These are phyloP conservation scores for Procavia capensis DNA, from an alignment of 2,113 vertebrate genomes.

Conservation along the genomic window DNA sequence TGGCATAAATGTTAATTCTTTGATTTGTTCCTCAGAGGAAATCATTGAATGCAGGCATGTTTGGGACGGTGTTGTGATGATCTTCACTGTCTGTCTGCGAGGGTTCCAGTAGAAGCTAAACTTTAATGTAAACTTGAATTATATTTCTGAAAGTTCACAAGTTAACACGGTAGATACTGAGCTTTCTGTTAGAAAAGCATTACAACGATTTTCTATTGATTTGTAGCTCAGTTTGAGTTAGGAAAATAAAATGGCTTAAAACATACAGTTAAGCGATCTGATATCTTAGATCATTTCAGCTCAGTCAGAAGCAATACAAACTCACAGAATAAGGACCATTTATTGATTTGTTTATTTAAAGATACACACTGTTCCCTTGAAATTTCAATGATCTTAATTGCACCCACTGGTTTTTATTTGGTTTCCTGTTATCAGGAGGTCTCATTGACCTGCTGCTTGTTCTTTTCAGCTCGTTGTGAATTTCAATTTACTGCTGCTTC, in stretches of 20 bases:
- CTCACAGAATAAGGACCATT: constrained; percentile 43
- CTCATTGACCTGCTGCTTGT: constrained; percentile 27
- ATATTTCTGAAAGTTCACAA: constrained; percentile 39
- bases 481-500: constrained; percentile 65
- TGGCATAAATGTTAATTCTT: constrained; percentile 20
- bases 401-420: constrained; percentile 43
- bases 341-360: constrained; percentile 77
- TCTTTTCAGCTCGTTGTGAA: constrained; percentile 57
- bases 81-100: not conserved
- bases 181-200: constrained; percentile 25
- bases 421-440: constrained; percentile 14
- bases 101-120: not conserved
- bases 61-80: not conserved
- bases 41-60: not conserved
- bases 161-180: not conserved
- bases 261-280: constrained; percentile 32
- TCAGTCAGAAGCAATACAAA: constrained; percentile 53
- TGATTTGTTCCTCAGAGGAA: not conserved
- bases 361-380: constrained; percentile 43
- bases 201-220: constrained; percentile 16
- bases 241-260: constrained; percentile 60
- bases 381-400: constrained; percentile 67
- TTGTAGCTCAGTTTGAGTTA: constrained; percentile 31
- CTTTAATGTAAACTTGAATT: not conserved
- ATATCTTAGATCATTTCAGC: constrained; percentile 56